Conservation (phyloP, 2,113 vertebrate genomes). For the Osmerus mordax region DNA sequence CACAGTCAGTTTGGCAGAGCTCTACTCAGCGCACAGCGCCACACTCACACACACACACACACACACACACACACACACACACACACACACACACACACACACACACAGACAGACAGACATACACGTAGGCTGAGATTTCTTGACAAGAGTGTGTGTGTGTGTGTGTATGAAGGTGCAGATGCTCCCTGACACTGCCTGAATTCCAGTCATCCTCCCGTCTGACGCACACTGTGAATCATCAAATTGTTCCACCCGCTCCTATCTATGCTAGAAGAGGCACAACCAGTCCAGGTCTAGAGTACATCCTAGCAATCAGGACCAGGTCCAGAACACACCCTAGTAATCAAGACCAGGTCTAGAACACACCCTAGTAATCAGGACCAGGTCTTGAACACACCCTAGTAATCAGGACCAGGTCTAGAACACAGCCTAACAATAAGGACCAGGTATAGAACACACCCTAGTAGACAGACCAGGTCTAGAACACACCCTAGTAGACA, state of each 20-base stretch:
- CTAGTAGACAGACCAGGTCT: background rate
- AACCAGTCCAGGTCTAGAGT: no score
- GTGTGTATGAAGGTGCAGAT: conserved; percentile 46
- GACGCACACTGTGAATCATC: conserved; percentile 70
- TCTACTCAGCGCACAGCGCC: background rate
- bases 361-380: background rate
- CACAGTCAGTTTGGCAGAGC: background rate
- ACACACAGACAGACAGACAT: no score
- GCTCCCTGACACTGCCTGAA: conserved; percentile 49
- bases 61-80: background rate
- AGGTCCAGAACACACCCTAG: background rate
- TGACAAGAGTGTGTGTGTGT: background rate
- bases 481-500: no score
- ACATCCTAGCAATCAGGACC: no score
- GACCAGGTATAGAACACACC: background rate
- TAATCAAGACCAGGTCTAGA: background rate
- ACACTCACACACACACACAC: background rate
- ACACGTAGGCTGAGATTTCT: no score
- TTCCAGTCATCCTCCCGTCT: conserved; percentile 59
- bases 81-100: background rate
- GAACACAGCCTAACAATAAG: background rate
- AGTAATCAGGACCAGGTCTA: no score
- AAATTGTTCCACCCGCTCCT: background rate
- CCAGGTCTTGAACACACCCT: no score
- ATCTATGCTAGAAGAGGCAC: background rate